Conservation (phyloP, 2,113 vertebrate genomes). For the Sebastes fasciatus region DNA sequence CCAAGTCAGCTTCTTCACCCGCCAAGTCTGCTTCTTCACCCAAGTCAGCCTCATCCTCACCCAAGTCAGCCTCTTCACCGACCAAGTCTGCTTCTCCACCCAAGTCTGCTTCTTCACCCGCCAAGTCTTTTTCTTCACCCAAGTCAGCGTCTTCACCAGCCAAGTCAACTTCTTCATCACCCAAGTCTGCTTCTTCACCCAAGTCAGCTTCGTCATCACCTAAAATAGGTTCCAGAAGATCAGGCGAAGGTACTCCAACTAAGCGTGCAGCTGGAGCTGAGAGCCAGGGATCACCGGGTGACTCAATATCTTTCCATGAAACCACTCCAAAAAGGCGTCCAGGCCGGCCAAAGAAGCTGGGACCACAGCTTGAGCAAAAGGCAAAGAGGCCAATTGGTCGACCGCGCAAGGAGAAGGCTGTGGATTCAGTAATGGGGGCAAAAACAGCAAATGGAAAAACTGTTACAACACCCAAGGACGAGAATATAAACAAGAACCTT, state of each 20-base stretch:
- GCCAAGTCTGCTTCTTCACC: conserved; percentile 30
- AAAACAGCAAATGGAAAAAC: conserved; percentile 60
- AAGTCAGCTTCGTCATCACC: conserved; percentile 54
- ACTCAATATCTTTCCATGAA: conserved; percentile 60
- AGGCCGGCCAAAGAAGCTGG: conserved; percentile 94
- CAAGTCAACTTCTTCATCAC: neutral
- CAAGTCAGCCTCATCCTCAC: conserved; percentile 30
- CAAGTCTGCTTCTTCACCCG: conserved; percentile 41
- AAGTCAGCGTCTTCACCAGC: conserved; percentile 26
- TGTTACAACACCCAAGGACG: conserved; percentile 60
- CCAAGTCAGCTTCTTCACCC: conserved; percentile 40
- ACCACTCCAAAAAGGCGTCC: conserved; percentile 90
- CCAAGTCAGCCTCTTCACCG: conserved; percentile 20
- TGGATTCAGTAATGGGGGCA: conserved; percentile 41
- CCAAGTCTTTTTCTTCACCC: conserved; percentile 28
- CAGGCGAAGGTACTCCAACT: conserved; percentile 61
- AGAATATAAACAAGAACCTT: conserved; percentile 90
- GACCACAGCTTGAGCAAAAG: conserved; percentile 90
- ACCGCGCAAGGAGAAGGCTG: conserved; percentile 89
- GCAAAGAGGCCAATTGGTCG: conserved; percentile 92
- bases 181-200: neutral
- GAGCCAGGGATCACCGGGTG: conserved; percentile 46
- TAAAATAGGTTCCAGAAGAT: conserved; percentile 59
- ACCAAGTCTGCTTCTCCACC: conserved; percentile 24
- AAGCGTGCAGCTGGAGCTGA: conserved; percentile 58